Evolutionary conservation across 2,797 vertebrate species (phyloP).

Genomic region (Semaprochilodus insignis): DNA sequence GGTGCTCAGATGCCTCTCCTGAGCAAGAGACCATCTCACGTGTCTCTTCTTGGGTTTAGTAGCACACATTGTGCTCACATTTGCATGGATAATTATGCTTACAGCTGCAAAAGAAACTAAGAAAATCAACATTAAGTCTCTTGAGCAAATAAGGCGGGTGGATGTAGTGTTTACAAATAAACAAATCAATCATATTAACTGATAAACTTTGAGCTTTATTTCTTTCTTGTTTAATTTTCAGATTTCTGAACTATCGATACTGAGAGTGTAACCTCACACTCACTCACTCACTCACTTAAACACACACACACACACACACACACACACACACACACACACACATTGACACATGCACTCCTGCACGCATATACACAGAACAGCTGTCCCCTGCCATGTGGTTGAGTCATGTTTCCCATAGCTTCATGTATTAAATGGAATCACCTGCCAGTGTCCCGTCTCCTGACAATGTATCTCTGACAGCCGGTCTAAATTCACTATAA

Average conservation of each 20-base stretch:
- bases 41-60: no score
- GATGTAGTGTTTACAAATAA: not conserved
- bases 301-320: not conserved
- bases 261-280: not conserved
- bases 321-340: not conserved
- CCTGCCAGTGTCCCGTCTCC: constrained; percentile 48
- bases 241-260: not conserved
- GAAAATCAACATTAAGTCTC: no score
- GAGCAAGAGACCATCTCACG: no score
- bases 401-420: constrained; percentile 47
- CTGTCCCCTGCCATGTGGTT: constrained; percentile 47
- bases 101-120: no score
- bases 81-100: no score
- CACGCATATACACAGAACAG: constrained; percentile 24
- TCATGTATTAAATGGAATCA: constrained; percentile 50
- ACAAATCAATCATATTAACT: not conserved
- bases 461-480: constrained; percentile 37
- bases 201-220: not conserved
- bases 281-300: no score
- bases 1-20: no score
- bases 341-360: constrained; percentile 12
- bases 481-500: constrained; percentile 25
- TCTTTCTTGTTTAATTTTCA: not conserved
- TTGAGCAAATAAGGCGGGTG: no score
- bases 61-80: no score